Base-by-base conservation (phyloP, 2,888 invertebrate genomes). In the Thysanoteuthis rhombus region DNA sequence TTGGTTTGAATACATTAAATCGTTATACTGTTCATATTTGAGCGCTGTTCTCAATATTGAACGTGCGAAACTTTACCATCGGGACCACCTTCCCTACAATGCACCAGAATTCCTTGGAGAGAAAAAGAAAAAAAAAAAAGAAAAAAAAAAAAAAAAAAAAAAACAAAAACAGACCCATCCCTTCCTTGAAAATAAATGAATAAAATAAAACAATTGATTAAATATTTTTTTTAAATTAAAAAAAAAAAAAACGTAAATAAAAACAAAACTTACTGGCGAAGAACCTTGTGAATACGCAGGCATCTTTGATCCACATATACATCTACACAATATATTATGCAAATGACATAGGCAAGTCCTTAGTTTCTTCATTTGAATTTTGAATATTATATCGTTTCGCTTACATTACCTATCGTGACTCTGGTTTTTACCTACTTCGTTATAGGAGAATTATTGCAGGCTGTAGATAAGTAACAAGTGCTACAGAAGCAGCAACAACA, bases 291-390 rank as follows among this genome's bases (percentile, higher is more conserved):
- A n/a, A 75, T 1, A n/a, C 6, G 75, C n/a, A n/a, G 75, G 75
- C 75, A 75, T 75, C 75, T 16, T 75, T 75, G 75, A n/a, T 75
- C n/a, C 75, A 32, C 32, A 75, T n/a, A 75, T n/a, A 75, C 75
- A 75, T n/a, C 75, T 32, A n/a, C 75, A 75, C n/a, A 75, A 75
- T n/a, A 75, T n/a, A 47, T 47, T 47, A 47, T 47, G 47, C 47
- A 47, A 47, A 75, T 75, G 75, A 75, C 75, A 75, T 75, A 75
- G 16, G n/a, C 75, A 75, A 75, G 75, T 75, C n/a, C 75, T 32
- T 75, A 75, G n/a, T 75, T 75, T 75, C 75, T 75, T 75, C 75
- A 75, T 75, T 75, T 75, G n/a, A 75, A 75, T n/a, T 75, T 75
- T 75, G 19, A 58, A 8, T 28, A 28, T 22, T 58, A 58, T 42